phyloP scores from a whole-genome alignment of 2,113 vertebrate genomes.

The Coregonus clupeaformis region DNA sequence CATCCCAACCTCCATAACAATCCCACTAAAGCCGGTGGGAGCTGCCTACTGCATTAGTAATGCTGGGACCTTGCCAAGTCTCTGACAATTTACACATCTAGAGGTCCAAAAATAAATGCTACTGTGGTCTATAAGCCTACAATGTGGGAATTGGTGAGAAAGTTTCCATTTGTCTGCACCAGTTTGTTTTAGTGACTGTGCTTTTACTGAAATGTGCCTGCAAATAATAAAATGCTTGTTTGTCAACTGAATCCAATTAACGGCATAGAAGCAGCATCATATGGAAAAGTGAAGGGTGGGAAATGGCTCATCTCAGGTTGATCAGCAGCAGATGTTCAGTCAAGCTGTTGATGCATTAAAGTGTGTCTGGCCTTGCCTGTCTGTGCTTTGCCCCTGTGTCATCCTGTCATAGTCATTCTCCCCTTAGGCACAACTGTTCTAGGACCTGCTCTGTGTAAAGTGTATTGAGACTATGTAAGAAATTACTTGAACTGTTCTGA shows the following conservation, averaged over 20 bases:
- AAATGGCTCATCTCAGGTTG: background rate
- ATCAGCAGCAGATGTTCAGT: background rate
- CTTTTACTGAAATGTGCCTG: background rate
- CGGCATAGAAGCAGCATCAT: background rate
- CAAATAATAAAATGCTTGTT: background rate
- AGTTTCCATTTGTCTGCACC: background rate
- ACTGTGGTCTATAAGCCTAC: background rate
- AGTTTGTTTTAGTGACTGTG: background rate
- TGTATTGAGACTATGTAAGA: too few relatives aligned
- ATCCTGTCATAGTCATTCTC: background rate
- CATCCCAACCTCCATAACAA: background rate
- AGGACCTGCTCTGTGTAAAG: background rate
- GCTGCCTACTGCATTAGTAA: background rate
- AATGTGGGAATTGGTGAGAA: too few relatives aligned
- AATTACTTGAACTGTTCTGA: background rate
- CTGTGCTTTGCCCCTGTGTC: constrained; percentile 32
- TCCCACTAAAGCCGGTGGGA: background rate
- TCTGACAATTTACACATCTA: constrained; percentile 15
- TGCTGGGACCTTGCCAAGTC: background rate
- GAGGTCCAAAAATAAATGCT: background rate
- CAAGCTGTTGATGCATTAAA: background rate
- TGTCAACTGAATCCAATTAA: background rate
- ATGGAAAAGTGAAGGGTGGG: background rate
- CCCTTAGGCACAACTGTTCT: background rate
- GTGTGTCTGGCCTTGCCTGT: constrained; percentile 2